A percentile compares a stretch with the other conserved stretches of the same genome.
Evolutionary conservation across 2,888 invertebrate genomes (phyloP).

Genomic region (Anaspis maculata): DNA sequence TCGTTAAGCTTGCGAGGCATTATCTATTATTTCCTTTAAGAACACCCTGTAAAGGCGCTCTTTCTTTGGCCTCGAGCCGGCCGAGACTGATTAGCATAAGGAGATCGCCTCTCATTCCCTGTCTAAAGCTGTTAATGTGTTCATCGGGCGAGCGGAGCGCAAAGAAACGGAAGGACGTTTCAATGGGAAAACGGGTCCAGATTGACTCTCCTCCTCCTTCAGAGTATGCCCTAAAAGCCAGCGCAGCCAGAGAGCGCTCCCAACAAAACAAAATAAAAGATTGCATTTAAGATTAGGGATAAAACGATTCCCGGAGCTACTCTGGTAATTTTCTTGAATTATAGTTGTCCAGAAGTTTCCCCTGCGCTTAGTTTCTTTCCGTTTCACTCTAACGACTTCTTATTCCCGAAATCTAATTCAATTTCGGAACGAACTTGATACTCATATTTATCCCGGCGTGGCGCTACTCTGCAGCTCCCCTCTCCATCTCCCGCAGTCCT

Average conservation of each 20-base stretch:
- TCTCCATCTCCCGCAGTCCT: too few species aligned
- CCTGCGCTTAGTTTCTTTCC: slow-evolving; percentile 23
- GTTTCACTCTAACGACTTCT: slow-evolving; percentile 3
- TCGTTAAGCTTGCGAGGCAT: too few species aligned
- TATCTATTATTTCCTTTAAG: too few species aligned
- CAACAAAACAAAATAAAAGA: slow-evolving; percentile 36
- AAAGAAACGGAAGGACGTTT: slow-evolving; percentile 17
- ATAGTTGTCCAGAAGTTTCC: slow-evolving; percentile 30
- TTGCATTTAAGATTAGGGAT: slow-evolving; percentile 35
- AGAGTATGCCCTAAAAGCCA: neutral
- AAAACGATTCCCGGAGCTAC: slow-evolving; percentile 29
- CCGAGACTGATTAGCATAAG: slow-evolving; percentile 33
- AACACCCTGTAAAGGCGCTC: too few species aligned
- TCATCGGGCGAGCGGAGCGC: slow-evolving; percentile 29
- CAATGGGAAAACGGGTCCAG: slow-evolving; percentile 24
- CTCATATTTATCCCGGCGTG: too few species aligned
- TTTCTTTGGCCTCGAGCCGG: slow-evolving; percentile 29
- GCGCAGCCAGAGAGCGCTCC: slow-evolving; percentile 15
- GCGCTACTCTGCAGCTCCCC: too few species aligned
- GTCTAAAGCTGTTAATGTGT: slow-evolving; percentile 36
- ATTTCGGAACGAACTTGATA: too few species aligned
- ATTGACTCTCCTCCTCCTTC: slow-evolving; percentile 19
- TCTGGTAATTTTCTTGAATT: slow-evolving; percentile 34
- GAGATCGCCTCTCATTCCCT: slow-evolving; percentile 29
- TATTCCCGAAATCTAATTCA: neutral